Evolutionary conservation across 2,888 invertebrate species (phyloP).

Genomic region (Agrochola lychnidis): DNA sequence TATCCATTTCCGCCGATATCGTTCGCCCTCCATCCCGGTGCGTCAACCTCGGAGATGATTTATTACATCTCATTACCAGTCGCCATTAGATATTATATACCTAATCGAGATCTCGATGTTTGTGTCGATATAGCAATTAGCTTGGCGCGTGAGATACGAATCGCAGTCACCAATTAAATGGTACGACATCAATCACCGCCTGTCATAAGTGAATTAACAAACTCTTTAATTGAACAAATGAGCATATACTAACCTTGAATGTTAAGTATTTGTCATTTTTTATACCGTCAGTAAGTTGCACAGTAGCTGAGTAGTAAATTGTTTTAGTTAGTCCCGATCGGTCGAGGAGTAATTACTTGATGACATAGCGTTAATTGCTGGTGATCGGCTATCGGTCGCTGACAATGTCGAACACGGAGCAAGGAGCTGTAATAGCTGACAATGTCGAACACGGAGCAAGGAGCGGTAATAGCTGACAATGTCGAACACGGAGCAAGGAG

Average conservation of each 20-base stretch:
- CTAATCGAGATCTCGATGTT: slow-evolving; percentile 71
- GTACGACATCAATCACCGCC: slow-evolving; percentile 75
- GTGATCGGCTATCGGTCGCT: slow-evolving; percentile 62
- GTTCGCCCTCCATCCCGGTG: slow-evolving; percentile 68
- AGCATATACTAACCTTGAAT: slow-evolving; percentile 68
- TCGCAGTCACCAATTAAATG: slow-evolving; percentile 73
- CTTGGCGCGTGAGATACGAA: slow-evolving; percentile 69
- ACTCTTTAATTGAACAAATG: slow-evolving; percentile 63
- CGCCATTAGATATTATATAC: slow-evolving; percentile 73
- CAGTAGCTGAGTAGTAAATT: slow-evolving; percentile 55
- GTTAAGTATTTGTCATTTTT: slow-evolving; percentile 63
- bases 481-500: slow-evolving; percentile 25
- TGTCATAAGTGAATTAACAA: slow-evolving; percentile 70
- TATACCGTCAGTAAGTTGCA: slow-evolving; percentile 54
- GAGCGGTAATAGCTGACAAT: slow-evolving; percentile 23
- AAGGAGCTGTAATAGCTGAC: slow-evolving; percentile 20
- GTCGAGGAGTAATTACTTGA: slow-evolving; percentile 65
- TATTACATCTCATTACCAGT: slow-evolving; percentile 78
- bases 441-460: slow-evolving; percentile 27
- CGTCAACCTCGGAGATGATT: slow-evolving; percentile 77
- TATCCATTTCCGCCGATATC: slow-evolving; percentile 82
- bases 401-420: slow-evolving; percentile 64
- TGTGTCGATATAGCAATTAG: slow-evolving; percentile 66
- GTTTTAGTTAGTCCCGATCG: slow-evolving; percentile 48
- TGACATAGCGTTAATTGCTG: slow-evolving; percentile 69